A percentile compares a stretch with the other conserved stretches of the same genome.
phyloP scores from a whole-genome alignment of 2,888 invertebrate species.

The Helleia helle region DNA sequence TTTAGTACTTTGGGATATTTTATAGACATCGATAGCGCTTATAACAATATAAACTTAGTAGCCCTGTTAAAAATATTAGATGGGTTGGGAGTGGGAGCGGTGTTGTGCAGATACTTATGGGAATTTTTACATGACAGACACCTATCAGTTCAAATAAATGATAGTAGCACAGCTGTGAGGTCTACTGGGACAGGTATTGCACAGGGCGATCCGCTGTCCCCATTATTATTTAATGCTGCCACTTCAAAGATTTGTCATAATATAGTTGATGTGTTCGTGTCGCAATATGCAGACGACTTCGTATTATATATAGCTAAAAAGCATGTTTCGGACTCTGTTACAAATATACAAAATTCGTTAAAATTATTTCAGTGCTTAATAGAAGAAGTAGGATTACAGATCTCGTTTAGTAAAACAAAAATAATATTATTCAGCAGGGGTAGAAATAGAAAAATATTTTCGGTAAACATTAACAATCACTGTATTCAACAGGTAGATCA shows the following conservation, averaged over 20 bases:
- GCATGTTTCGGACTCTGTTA: constrained; percentile 1
- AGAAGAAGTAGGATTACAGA: no score
- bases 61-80: constrained; percentile 9
- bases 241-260: constrained; percentile 10
- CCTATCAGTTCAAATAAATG: constrained; percentile 1
- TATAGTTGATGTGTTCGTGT: constrained; percentile 1
- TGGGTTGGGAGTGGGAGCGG: constrained; percentile 8
- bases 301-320: constrained; percentile 16
- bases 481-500: constrained; percentile 14
- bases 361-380: no score
- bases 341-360: no score
- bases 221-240: constrained; percentile 12
- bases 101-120: constrained; percentile 10
- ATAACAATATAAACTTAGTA: constrained; percentile 13
- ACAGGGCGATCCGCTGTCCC: constrained; percentile 13
- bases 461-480: constrained; percentile 14
- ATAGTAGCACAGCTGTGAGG: background rate
- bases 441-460: background rate
- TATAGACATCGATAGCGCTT: constrained; percentile 16
- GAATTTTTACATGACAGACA: constrained; percentile 7
- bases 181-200: constrained; percentile 8
- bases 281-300: constrained; percentile 16
- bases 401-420: no score
- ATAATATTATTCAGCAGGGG: no score
- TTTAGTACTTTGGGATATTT: constrained; percentile 14